Percentiles rank a stretch among this genome's conserved stretches.
Conservation (phyloP, 2,797 vertebrate species). For the Sebastiscus albofasciatus region DNA sequence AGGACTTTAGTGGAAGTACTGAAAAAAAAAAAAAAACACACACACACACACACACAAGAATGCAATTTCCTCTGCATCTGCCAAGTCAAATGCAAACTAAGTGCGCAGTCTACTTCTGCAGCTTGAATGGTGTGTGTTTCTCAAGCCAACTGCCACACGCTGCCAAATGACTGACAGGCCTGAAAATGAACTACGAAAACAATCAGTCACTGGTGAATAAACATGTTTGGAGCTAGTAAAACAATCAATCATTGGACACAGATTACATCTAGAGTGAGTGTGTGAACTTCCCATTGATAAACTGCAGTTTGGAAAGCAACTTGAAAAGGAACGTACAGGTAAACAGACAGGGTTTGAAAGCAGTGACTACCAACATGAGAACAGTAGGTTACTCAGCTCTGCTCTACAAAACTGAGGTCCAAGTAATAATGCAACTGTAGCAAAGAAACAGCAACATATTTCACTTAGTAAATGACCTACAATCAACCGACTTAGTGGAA, state of each 20-base stretch:
- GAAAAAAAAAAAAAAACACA: slow-evolving; percentile 4
- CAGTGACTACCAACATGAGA: not conserved
- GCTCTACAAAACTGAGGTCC: not conserved
- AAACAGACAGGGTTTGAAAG: not conserved
- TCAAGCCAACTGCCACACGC: slow-evolving; percentile 25
- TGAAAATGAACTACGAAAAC: slow-evolving; percentile 64
- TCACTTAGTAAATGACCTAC: not conserved
- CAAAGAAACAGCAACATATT: not conserved
- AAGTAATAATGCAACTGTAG: not conserved
- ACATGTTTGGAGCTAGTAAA: slow-evolving; percentile 35
- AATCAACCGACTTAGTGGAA: not conserved
- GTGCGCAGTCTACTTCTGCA: slow-evolving; percentile 48
- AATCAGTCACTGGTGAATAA: slow-evolving; percentile 53
- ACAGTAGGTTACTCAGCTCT: not conserved
- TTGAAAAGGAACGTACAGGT: not conserved
- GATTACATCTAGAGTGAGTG: slow-evolving; percentile 17
- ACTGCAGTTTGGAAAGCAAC: not conserved
- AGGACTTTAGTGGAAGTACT: slow-evolving; percentile 29
- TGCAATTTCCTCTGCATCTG: slow-evolving; percentile 62
- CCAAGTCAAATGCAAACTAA: slow-evolving; percentile 71
- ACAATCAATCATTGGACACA: slow-evolving; percentile 31
- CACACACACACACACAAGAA: slow-evolving; percentile 19
- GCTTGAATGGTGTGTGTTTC: slow-evolving; percentile 20
- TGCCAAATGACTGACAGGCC: slow-evolving; percentile 66
- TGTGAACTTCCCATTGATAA: slow-evolving; percentile 21